A percentile compares a stretch with the other conserved stretches of the same genome.
phyloP scores from a whole-genome alignment of 2,888 invertebrate species.

The Callyntrura guangdongensis region DNA sequence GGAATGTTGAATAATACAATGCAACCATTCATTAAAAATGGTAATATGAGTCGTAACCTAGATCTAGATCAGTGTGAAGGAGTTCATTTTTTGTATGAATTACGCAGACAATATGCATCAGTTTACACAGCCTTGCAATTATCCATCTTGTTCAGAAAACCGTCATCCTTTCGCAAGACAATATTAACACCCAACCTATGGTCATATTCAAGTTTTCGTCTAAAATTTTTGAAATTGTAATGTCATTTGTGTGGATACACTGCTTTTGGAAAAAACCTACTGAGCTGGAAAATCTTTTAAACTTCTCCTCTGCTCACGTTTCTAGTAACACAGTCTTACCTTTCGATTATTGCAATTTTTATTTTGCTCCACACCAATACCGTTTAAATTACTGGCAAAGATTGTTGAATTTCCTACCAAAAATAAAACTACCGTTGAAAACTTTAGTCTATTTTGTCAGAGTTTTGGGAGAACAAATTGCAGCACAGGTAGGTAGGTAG shows the following conservation, averaged over 20 bases:
- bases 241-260: constrained; percentile 18
- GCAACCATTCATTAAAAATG: neutral
- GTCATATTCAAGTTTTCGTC: constrained; percentile 3
- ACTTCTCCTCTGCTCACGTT: neutral
- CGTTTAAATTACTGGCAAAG: too few relatives aligned
- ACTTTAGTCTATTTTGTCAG: too few relatives aligned
- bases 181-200: neutral
- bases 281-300: neutral
- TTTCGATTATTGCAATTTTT: neutral
- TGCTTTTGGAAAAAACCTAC: constrained; percentile 2
- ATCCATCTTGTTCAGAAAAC: neutral
- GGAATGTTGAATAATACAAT: neutral
- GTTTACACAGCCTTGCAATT: neutral
- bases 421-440: too few relatives aligned
- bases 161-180: neutral
- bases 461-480: too few relatives aligned
- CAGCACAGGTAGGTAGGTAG: too few relatives aligned
- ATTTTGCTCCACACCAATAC: neutral
- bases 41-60: neutral
- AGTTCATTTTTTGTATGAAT: neutral
- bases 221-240: neutral
- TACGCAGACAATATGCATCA: constrained; percentile 3
- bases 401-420: too few relatives aligned
- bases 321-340: neutral
- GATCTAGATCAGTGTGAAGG: neutral